Evolutionary conservation across 2,113 vertebrate species (phyloP).

Genomic region (Urocynchramus pylzowi): DNA sequence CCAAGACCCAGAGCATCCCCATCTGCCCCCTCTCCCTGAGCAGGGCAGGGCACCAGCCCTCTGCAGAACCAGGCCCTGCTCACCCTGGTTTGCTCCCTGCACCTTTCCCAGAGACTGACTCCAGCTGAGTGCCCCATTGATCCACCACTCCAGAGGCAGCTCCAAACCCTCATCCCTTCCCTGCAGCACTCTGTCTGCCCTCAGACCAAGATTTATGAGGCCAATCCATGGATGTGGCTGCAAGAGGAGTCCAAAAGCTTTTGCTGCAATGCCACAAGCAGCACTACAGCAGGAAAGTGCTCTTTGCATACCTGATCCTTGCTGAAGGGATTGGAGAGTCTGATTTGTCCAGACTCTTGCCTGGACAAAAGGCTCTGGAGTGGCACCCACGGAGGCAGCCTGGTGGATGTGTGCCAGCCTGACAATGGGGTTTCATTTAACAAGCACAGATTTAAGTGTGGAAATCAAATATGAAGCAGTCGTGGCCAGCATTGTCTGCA

Average conservation of each 20-base stretch:
- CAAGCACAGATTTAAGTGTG: neutral
- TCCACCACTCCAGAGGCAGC: neutral
- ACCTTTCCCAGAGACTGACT: neutral
- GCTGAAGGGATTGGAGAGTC: rapidly evolving
- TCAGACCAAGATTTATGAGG: neutral
- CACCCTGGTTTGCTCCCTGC: neutral
- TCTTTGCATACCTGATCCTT: neutral
- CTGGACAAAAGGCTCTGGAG: neutral
- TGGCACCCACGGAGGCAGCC: neutral
- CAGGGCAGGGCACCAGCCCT: neutral
- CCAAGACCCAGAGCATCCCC: neutral
- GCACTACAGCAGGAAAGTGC: neutral
- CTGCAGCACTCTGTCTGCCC: neutral
- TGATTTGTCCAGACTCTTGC: no score
- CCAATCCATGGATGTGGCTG: neutral
- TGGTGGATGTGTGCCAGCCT: conserved; percentile 1
- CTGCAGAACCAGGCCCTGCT: neutral
- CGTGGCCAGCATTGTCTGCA: conserved; percentile 42
- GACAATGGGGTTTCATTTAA: conserved; percentile 11
- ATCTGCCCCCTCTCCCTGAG: neutral
- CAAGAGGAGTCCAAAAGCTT: neutral
- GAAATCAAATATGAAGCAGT: conserved; percentile 42
- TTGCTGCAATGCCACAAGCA: neutral
- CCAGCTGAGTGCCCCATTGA: neutral
- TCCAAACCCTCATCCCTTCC: neutral